Conservation (phyloP, 2,797 vertebrate species). For the Dicrostonyx torquatus region DNA sequence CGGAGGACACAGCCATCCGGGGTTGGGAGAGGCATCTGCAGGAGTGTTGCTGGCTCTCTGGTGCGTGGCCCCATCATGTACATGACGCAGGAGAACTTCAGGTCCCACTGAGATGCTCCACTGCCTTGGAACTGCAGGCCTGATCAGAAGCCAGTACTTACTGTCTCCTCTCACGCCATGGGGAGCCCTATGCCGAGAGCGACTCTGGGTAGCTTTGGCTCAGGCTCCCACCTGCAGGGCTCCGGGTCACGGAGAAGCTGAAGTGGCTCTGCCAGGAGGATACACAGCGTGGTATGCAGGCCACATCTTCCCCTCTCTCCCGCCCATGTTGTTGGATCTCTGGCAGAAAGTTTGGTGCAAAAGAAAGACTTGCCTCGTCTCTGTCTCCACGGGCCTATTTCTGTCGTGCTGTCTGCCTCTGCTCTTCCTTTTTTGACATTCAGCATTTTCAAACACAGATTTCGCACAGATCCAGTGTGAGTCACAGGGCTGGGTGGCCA, state of each 20-base stretch:
- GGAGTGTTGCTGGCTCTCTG: rapidly evolving
- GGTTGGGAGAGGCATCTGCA: not conserved
- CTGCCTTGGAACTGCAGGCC: rapidly evolving
- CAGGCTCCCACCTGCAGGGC: rapidly evolving
- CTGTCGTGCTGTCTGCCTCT: conserved; percentile 52
- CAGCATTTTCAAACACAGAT: conserved; percentile 73
- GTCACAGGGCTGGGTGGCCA: conserved; percentile 43
- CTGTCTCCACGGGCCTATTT: conserved; percentile 57
- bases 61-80: not conserved
- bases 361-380: conserved; percentile 22
- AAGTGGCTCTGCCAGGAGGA: rapidly evolving
- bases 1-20: not conserved
- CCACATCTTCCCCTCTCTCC: not conserved
- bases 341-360: conserved; percentile 43
- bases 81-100: not conserved
- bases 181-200: rapidly evolving
- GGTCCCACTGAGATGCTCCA: not conserved
- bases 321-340: not conserved
- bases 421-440: conserved; percentile 67
- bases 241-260: not conserved
- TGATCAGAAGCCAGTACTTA: rapidly evolving
- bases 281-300: rapidly evolving
- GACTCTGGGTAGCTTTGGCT: rapidly evolving
- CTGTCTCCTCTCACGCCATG: not conserved
- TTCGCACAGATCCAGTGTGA: conserved; percentile 46